Evolutionary conservation across 92 coral and sea anemone species (phyloP).

Genomic region (Montipora capitata): DNA sequence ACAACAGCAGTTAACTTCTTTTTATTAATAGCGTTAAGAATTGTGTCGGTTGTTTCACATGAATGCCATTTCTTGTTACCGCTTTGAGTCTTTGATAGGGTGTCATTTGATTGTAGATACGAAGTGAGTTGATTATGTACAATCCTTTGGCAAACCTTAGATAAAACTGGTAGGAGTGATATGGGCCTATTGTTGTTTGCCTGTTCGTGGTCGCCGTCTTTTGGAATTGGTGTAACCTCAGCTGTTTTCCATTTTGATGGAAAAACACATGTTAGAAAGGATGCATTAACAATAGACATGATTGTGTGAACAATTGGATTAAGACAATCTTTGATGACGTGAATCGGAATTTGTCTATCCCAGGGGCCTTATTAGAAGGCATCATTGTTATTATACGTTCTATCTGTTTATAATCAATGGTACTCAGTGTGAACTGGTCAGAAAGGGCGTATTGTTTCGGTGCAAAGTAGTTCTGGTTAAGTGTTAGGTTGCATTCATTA

Average conservation of each 20-base stretch:
- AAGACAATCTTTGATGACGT: conserved; percentile 30
- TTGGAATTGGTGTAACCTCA: conserved; percentile 64
- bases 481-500: too few species aligned
- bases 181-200: conserved; percentile 66
- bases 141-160: conserved; percentile 62
- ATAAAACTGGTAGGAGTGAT: conserved; percentile 65
- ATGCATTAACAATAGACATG: conserved; percentile 45
- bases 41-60: conserved; percentile 46
- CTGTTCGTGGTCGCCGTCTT: conserved; percentile 53
- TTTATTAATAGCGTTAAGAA: conserved; percentile 52
- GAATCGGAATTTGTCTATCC: conserved; percentile 41
- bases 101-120: conserved; percentile 39
- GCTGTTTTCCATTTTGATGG: conserved; percentile 65
- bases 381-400: conserved; percentile 30
- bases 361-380: conserved; percentile 46
- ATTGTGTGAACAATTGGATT: conserved; percentile 18
- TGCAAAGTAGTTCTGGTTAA: not conserved
- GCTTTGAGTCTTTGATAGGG: conserved; percentile 58
- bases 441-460: conserved; percentile 38
- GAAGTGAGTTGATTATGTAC: conserved; percentile 51
- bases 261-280: conserved; percentile 11
- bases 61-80: conserved; percentile 75
- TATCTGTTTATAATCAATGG: conserved; percentile 22
- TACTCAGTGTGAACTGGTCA: conserved; percentile 38
- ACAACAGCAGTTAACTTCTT: conserved; percentile 64